Percentiles rank a stretch among this genome's conserved stretches.
Evolutionary conservation across 2,888 invertebrate species (phyloP).

Genomic region (Gastrophysa polygoni): DNA sequence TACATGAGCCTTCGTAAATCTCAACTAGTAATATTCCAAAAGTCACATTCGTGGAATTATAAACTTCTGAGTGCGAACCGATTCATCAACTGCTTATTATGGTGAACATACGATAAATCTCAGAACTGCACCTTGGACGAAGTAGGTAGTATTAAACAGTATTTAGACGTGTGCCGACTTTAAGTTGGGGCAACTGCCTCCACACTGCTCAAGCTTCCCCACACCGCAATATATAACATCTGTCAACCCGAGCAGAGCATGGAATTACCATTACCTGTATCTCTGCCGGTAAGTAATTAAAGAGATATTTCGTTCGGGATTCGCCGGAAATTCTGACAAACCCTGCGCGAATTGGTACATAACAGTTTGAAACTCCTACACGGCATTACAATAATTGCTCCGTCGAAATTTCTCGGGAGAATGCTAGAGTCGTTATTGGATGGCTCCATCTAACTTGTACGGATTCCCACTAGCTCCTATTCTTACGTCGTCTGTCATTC

Average conservation of each 20-base stretch:
- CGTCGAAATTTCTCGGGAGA: not conserved
- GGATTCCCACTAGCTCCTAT: not conserved
- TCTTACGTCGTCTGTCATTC: no score
- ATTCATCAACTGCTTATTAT: no score
- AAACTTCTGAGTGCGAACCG: no score
- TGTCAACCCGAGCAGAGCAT: conserved; percentile 9
- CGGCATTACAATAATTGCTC: not conserved
- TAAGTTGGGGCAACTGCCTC: not conserved
- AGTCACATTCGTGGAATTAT: no score
- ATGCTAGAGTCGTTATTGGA: not conserved
- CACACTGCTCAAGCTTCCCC: not conserved
- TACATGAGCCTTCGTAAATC: no score
- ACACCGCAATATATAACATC: conserved; percentile 13
- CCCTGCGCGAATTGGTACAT: not conserved
- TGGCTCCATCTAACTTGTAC: not conserved
- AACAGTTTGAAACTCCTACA: not conserved
- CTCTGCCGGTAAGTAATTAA: not conserved
- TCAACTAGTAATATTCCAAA: no score
- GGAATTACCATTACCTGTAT: conserved; percentile 5
- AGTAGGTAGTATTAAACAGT: conserved; percentile 17
- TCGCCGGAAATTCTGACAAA: not conserved
- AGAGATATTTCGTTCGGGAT: not conserved
- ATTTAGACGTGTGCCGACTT: conserved; percentile 19
- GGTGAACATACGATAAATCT: not conserved
- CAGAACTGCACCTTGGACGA: not conserved